phyloP scores from a whole-genome alignment of 2,888 invertebrate genomes.

The Heliconius hortense region DNA sequence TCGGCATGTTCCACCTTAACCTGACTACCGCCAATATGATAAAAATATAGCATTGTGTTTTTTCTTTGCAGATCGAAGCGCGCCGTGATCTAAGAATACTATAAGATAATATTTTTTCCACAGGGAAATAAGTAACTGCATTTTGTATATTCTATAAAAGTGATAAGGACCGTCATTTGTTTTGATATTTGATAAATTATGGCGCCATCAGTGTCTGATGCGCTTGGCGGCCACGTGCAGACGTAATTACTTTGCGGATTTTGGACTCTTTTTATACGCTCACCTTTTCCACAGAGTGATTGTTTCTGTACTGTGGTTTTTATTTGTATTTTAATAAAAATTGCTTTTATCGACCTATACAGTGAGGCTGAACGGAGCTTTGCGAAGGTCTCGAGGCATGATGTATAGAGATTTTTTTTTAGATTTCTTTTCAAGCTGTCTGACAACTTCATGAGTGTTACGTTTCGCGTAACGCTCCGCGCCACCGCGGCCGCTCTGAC shows the following conservation, averaged over 20 bases:
- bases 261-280: conserved; percentile 79
- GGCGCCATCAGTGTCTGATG: conserved; percentile 76
- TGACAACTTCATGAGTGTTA: conserved; percentile 50
- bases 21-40: neutral
- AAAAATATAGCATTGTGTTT: conserved; percentile 36
- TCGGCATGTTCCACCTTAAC: neutral
- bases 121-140: conserved; percentile 83
- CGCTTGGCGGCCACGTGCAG: conserved; percentile 72
- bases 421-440: conserved; percentile 78
- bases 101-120: conserved; percentile 83
- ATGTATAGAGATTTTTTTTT: conserved; percentile 80
- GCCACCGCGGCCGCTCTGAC: conserved; percentile 26
- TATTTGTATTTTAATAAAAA: conserved; percentile 69
- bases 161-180: conserved; percentile 82
- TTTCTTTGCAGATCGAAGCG: conserved; percentile 78
- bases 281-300: conserved; percentile 78
- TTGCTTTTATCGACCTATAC: conserved; percentile 73
- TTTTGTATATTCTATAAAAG: conserved; percentile 83
- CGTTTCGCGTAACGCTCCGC: conserved; percentile 44
- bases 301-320: conserved; percentile 70
- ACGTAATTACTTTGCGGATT: conserved; percentile 78
- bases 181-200: conserved; percentile 81
- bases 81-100: conserved; percentile 82
- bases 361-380: conserved; percentile 71
- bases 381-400: conserved; percentile 76